phyloP scores from a whole-genome alignment of 2,113 vertebrate species.

The Ptilonorhynchus violaceus region DNA sequence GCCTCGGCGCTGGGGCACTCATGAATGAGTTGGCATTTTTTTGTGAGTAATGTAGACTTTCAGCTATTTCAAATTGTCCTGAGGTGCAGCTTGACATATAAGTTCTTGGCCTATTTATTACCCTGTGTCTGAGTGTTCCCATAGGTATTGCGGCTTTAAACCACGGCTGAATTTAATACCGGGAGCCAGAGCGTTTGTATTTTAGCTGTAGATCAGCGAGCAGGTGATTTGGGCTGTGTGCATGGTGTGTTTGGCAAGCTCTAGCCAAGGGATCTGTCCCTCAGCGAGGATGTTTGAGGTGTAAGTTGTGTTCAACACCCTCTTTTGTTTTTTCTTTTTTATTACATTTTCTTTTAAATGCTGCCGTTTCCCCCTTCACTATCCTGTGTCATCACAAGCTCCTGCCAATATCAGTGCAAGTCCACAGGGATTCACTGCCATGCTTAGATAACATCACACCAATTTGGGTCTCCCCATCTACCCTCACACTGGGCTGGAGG shows the following conservation, averaged over 20 bases:
- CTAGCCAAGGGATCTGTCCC: not conserved
- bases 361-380: not conserved
- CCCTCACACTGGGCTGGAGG: not conserved
- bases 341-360: not conserved
- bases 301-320: not conserved
- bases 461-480: not conserved
- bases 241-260: not conserved
- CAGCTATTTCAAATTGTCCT: conserved; percentile 33
- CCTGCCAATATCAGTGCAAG: not conserved
- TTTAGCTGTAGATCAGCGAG: not conserved
- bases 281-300: not conserved
- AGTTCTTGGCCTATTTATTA: conserved; percentile 14
- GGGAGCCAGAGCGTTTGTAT: not conserved
- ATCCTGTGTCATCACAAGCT: not conserved
- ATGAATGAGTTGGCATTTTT: conserved; percentile 35
- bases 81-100: not conserved
- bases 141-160: not conserved
- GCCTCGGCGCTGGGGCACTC: not conserved
- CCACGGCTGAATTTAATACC: not conserved
- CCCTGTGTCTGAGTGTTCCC: not conserved
- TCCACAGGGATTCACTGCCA: not conserved
- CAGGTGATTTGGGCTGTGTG: not conserved
- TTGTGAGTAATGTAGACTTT: conserved; percentile 27
- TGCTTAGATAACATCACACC: not conserved
- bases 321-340: not conserved